Evolutionary conservation across 2,797 vertebrate species (phyloP), one percentile per base, ranked within the genome.

Genomic region (Cirrhinus mrigala): DNA sequence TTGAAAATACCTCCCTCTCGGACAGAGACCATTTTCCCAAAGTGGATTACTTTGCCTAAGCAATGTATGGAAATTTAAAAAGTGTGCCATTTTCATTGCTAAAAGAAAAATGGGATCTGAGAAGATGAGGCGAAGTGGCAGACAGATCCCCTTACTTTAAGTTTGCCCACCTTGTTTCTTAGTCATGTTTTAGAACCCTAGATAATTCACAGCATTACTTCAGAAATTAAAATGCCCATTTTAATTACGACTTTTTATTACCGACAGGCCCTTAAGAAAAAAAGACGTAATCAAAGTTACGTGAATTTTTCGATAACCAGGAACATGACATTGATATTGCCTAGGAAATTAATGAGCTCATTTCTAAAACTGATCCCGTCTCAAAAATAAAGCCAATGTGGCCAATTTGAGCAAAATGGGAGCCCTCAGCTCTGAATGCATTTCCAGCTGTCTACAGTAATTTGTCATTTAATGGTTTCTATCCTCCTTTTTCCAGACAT

Each of bases 401-500:
- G 79, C 75, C 81, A 73, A 86, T 86, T 88, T 73, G 70, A 86
- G 64, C 52, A 78, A 83, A 87, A 85, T 79, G 79, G 75, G 80
- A 90, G 89, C 66, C 82, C 87, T 93, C 89, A 90, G 75, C 90
- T 91, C 86, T 90, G 89, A 91, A 90, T 90, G 89, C 88, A 92
- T 92, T 81, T 93, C 76, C 69, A 87, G 70, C 88, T 91, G 90
- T 91, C 92, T 88, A 85, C 75, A 92, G 90, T 87, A 89, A 91
- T 94, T 90, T 95, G 92, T 91, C 87, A 33, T 86, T 92, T 93
- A 92, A 93, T 91, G 87, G 29, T 87, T 89, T 92, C 91, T 92
- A 79, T 93, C 88, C 84, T 89, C 83, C 83, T 88, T 82, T 80
- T 86, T 89, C 22, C 95, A 99, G 98, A 99, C 95, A 99, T 99